Conservation (phyloP, 2,113 vertebrate species). For the Galbula dea region DNA sequence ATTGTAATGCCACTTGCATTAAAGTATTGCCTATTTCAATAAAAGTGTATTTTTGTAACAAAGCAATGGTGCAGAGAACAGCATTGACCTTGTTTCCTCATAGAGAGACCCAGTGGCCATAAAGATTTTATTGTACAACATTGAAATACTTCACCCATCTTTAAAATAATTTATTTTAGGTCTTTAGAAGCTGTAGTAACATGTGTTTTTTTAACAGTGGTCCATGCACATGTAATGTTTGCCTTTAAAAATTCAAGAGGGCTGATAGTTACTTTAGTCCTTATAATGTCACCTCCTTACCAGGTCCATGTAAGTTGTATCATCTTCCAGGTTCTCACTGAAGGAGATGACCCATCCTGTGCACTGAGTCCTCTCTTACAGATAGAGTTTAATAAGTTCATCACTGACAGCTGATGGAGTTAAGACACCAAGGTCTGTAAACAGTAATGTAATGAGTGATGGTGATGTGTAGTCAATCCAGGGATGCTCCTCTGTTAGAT, state of each 20-base stretch:
- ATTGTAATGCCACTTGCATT: neutral
- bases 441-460: slow-evolving; percentile 91
- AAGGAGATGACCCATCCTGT: neutral
- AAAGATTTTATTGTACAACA: neutral
- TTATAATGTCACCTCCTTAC: neutral
- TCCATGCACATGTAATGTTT: neutral
- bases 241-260: neutral
- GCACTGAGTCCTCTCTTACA: slow-evolving; percentile 64
- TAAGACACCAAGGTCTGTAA: slow-evolving; percentile 94
- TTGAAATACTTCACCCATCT: neutral
- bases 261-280: neutral
- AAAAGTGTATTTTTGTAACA: slow-evolving; percentile 1
- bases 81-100: neutral
- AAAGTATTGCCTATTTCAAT: neutral
- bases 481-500: slow-evolving; percentile 87
- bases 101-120: neutral
- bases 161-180: slow-evolving; percentile 35
- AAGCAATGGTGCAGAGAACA: neutral
- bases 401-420: slow-evolving; percentile 96
- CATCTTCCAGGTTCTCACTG: neutral
- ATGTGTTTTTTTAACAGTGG: neutral
- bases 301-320: neutral
- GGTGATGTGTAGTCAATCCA: slow-evolving; percentile 95
- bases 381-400: slow-evolving; percentile 97
- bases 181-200: neutral